These are phyloP conservation scores for Trichoplusia ni DNA, from an alignment of 1,140 invertebrate species.

Conservation along the genomic window DNA sequence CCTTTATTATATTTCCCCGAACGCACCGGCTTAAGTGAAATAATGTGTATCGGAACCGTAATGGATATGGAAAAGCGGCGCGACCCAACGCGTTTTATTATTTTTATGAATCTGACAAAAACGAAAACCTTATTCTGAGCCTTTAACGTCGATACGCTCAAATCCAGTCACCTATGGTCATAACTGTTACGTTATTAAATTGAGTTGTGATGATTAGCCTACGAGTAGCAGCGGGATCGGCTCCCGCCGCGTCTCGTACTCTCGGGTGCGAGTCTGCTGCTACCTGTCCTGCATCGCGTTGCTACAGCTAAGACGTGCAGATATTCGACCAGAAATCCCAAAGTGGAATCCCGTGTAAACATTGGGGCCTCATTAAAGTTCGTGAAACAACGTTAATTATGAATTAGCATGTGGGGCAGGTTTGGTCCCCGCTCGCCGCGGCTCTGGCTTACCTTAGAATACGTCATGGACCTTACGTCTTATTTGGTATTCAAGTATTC, in stretches of 20 bases:
- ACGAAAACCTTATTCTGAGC: conserved; percentile 2
- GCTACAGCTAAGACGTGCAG: too few species aligned
- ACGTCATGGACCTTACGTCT: background rate
- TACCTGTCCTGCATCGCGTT: too few species aligned
- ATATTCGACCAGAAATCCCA: too few species aligned
- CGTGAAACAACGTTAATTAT: conserved; percentile 46
- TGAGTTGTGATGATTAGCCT: too few species aligned
- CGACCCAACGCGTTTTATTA: conserved; percentile 15
- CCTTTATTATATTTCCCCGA: conserved; percentile 32
- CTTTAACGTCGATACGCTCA: background rate
- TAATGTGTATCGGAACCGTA: conserved; percentile 29
- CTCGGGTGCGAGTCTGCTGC: background rate
- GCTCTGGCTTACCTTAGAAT: background rate
- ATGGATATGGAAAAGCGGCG: conserved; percentile 15
- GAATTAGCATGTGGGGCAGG: conserved; percentile 32
- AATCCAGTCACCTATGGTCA: background rate
- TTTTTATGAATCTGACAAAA: conserved; percentile 14
- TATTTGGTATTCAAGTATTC: background rate
- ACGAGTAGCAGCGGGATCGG: background rate
- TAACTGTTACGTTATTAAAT: background rate
- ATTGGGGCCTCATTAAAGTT: conserved; percentile 43
- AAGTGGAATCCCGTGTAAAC: conserved; percentile 44
- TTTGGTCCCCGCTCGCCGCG: background rate
- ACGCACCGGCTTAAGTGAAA: conserved; percentile 33
- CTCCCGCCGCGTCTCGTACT: background rate